Evolutionary conservation across 2,888 invertebrate genomes (phyloP).

Genomic region (Drosophila leonis): DNA sequence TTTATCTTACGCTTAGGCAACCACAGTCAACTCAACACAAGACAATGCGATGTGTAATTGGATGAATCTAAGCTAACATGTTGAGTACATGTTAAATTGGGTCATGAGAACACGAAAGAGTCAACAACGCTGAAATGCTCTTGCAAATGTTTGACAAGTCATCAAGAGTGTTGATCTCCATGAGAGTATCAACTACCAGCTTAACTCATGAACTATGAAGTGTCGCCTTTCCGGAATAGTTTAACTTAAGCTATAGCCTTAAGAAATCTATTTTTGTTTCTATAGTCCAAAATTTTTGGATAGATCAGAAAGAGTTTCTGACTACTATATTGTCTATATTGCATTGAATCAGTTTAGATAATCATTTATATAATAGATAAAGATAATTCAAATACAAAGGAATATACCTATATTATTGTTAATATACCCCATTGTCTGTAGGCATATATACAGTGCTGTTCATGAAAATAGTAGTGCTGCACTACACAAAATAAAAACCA

Average conservation of each 20-base stretch:
- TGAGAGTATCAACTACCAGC: neutral
- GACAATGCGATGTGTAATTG: slow-evolving; percentile 32
- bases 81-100: slow-evolving; percentile 23
- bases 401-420: neutral
- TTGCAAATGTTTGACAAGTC: neutral
- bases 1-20: slow-evolving; percentile 21
- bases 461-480: no score
- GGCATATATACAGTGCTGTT: neutral
- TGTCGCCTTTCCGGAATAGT: neutral
- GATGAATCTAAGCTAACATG: slow-evolving; percentile 25
- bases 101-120: slow-evolving; percentile 25
- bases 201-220: neutral
- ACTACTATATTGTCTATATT: neutral
- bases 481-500: no score
- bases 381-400: no score
- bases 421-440: neutral
- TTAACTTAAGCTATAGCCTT: neutral
- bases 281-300: neutral
- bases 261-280: no score
- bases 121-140: neutral
- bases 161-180: neutral
- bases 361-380: no score
- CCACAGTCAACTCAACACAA: neutral
- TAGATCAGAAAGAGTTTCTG: neutral
- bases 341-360: neutral